Percentiles rank a stretch among this genome's conserved stretches.
These are phyloP conservation scores for Pseudonaja textilis DNA, from an alignment of 2,113 vertebrate genomes.

Conservation along the genomic window DNA sequence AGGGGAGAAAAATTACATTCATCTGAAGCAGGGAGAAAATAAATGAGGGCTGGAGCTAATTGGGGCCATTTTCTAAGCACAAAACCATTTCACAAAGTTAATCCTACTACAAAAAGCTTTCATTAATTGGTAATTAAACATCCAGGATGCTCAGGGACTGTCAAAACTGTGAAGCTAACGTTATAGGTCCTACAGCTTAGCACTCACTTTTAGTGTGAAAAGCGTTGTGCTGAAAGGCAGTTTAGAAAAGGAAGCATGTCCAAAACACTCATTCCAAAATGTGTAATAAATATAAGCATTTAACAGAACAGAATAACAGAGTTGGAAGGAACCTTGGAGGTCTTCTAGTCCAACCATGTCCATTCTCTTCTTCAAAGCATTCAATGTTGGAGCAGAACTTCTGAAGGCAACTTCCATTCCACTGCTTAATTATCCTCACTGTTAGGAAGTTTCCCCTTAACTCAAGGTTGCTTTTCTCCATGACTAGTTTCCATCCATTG, in stretches of 20 bases:
- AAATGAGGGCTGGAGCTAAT: constrained; percentile 54
- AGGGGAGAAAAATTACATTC: not conserved
- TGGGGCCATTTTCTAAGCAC: constrained; percentile 47
- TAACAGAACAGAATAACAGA: too few relatives aligned
- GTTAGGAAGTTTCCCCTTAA: too few relatives aligned
- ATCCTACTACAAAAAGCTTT: constrained; percentile 39
- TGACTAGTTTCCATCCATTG: too few relatives aligned
- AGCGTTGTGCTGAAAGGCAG: constrained; percentile 8
- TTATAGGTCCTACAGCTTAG: constrained; percentile 46
- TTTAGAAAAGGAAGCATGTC: constrained; percentile 20
- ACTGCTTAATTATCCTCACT: too few relatives aligned
- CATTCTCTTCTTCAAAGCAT: too few relatives aligned
- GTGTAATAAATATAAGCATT: not conserved
- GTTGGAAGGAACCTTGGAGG: too few relatives aligned
- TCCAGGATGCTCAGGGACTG: constrained; percentile 23
- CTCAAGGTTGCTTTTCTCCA: too few relatives aligned
- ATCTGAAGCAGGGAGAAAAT: constrained; percentile 24
- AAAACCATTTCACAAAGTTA: constrained; percentile 52
- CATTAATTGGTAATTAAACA: constrained; percentile 62
- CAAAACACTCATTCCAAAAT: not conserved
- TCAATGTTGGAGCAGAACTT: too few relatives aligned
- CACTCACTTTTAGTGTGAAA: not conserved
- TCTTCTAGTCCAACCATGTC: too few relatives aligned
- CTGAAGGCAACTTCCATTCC: too few relatives aligned
- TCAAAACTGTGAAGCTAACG: constrained; percentile 46